phyloP scores from a whole-genome alignment of 1,140 invertebrate genomes.

The Trachymyrmex septentrionalis region DNA sequence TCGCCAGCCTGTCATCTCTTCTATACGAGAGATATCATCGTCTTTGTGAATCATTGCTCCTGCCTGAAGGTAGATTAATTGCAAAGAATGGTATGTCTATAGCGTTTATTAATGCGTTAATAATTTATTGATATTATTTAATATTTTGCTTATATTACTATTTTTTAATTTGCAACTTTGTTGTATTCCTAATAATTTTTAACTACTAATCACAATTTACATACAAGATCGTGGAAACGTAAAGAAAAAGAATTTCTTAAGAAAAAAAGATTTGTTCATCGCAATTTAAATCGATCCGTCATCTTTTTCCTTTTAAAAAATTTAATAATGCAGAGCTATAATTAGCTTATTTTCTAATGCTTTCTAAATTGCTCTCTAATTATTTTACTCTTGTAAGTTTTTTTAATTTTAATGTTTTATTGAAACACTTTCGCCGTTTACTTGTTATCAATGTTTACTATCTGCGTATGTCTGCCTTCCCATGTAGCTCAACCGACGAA shows the following conservation, averaged over 20 bases:
- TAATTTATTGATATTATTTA: neutral
- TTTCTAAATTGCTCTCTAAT: neutral
- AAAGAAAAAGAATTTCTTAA: neutral
- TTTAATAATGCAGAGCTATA: neutral
- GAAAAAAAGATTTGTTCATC: neutral
- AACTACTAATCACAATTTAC: too few relatives aligned
- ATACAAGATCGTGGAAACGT: too few relatives aligned
- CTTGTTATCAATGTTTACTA: slow-evolving; percentile 7
- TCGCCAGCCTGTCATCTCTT: slow-evolving; percentile 66
- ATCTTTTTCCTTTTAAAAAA: neutral
- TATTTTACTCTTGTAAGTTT: neutral
- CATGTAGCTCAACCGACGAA: slow-evolving; percentile 19
- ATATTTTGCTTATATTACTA: neutral
- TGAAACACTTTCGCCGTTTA: neutral
- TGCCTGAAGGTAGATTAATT: slow-evolving; percentile 63
- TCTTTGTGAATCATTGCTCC: slow-evolving; percentile 56
- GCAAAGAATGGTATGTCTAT: slow-evolving; percentile 1
- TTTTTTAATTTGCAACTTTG: too few relatives aligned
- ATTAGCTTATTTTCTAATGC: neutral
- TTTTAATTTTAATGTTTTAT: neutral
- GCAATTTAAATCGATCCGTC: too few relatives aligned
- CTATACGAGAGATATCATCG: slow-evolving; percentile 65
- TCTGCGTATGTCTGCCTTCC: slow-evolving; percentile 10
- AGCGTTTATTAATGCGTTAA: neutral
- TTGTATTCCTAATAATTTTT: too few relatives aligned